Conservation (phyloP, 2,888 invertebrate species). For the Deilephila porcellus region DNA sequence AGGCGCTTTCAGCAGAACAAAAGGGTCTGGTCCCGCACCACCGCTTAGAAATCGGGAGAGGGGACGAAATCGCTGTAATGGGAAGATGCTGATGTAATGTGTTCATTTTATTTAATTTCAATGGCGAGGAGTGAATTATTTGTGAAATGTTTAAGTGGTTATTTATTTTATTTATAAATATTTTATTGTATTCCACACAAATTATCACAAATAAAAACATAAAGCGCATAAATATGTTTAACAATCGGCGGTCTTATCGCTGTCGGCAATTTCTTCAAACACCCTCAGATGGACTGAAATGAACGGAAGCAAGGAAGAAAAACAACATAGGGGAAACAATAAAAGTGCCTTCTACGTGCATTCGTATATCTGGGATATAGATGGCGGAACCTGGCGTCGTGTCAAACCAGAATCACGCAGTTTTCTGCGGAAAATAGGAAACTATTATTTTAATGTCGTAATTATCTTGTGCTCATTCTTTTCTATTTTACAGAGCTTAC, state of each 20-base stretch:
- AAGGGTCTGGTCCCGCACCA: neutral
- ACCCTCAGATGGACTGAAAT: no score
- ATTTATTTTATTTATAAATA: no score
- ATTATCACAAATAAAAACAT: no score
- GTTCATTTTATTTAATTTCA: neutral
- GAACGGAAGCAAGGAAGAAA: no score
- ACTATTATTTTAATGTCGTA: slow-evolving; percentile 11
- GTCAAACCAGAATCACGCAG: neutral
- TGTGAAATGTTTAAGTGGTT: no score
- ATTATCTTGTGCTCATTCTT: neutral
- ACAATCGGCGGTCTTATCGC: no score
- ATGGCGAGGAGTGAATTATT: neutral
- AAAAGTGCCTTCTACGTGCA: neutral
- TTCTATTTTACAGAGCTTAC: neutral
- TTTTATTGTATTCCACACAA: no score
- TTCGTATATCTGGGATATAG: neutral
- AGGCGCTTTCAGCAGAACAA: slow-evolving; percentile 12
- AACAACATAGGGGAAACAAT: neutral
- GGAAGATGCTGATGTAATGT: no score
- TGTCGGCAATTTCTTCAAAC: no score
- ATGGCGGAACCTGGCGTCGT: slow-evolving; percentile 3
- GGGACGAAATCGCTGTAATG: no score
- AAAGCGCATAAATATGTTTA: no score
- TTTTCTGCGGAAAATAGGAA: slow-evolving; percentile 1
- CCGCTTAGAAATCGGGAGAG: neutral